Evolutionary conservation across 2,888 invertebrate species (phyloP), one percentile per base, ranked within the genome.

Genomic region (Sphaerophoria taeniata): DNA sequence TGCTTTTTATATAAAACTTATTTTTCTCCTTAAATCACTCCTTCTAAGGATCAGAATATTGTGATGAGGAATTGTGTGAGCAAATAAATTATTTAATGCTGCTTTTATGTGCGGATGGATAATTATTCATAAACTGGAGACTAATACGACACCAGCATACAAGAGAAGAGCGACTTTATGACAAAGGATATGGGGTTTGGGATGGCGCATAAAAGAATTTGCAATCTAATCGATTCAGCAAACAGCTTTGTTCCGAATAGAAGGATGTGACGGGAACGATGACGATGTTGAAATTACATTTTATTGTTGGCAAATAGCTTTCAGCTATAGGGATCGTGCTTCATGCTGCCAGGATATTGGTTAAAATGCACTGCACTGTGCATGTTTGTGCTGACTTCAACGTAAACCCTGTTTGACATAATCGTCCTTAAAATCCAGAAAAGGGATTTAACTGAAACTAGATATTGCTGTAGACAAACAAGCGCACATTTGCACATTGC

Each of bases 211-310:
- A 43, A 33, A 2, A 60, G 43, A 60, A 61, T 70, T 39, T 34
- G 55, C 24, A n/a, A 45, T 33, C 51, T 60, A 70, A 77, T 77
- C 71, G 69, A 77, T 70, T 77, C 47, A 49, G 34, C 76, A 63
- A 61, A 61, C 61, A 63, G 47, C 36, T 56, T 75, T 67, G 67
- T 67, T 67, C 0, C 39, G 67, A 16, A 51, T 51, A 24, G 24
- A 24, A 24, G 24, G 24, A 24, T 24, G 24, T 24, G 24, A 24
- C 2, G 24, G 24, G 24, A 24, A 24, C 39, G 49, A 53, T 49
- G 47, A 63, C 7, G 47, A 49, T 58, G 49, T 16, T 58, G 56
- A 75, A 67, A 74, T 58, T 65, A 45, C 74, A 55, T 75, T 75
- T 47, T 65, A 49, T 75, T 75, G 65, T 60, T 43, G 43, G 34